Conservation (phyloP, 2,888 invertebrate species). For the Bombylius major region DNA sequence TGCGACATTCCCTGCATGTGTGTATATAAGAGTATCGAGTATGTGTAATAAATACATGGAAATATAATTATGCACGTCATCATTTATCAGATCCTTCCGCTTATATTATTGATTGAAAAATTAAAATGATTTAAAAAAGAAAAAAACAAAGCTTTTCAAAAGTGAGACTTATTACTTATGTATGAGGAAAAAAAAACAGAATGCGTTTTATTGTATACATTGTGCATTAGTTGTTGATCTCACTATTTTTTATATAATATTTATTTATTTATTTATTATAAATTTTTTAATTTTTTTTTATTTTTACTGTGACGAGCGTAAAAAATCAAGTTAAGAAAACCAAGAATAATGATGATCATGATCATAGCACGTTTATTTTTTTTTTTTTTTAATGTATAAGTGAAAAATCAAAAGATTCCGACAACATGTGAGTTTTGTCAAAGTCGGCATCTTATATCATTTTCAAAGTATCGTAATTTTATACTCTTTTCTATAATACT, state of each 20-base stretch:
- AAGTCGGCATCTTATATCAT: background rate
- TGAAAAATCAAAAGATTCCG: background rate
- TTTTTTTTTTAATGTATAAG: background rate
- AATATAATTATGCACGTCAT: background rate
- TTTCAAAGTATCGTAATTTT: background rate
- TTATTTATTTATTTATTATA: too few species aligned
- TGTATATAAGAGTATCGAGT: too few species aligned
- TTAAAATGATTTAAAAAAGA: background rate
- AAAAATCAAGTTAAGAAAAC: background rate
- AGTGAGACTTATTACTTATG: background rate
- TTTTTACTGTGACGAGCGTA: background rate
- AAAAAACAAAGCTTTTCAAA: background rate
- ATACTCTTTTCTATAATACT: background rate
- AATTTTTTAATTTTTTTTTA: too few species aligned
- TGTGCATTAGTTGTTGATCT: too few species aligned
- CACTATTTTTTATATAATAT: too few species aligned
- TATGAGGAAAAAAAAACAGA: background rate
- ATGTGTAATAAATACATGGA: background rate
- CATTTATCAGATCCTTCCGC: background rate
- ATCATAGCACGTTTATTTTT: background rate
- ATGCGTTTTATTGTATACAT: background rate
- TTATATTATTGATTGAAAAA: background rate
- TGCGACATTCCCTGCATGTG: too few species aligned
- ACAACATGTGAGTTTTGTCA: background rate
- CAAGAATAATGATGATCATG: background rate